Conservation (phyloP, 1,140 invertebrate genomes). For the Drosophila mojavensis region DNA sequence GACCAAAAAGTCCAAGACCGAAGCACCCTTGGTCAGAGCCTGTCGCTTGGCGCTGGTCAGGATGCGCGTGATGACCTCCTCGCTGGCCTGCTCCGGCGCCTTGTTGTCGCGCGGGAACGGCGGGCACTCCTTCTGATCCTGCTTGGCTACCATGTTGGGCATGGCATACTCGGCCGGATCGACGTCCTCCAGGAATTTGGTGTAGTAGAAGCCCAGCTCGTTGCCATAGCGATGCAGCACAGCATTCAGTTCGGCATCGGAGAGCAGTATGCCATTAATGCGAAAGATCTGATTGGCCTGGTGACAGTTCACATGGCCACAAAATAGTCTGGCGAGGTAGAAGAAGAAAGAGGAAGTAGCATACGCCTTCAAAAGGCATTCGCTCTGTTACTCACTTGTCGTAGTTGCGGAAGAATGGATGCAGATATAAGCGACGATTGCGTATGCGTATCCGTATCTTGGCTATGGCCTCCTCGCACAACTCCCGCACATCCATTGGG, state of each 20-base stretch:
- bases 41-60: slow-evolving; percentile 89
- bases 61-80: slow-evolving; percentile 88
- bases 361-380: not conserved
- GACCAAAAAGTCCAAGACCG: slow-evolving; percentile 87
- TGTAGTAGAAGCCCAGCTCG: slow-evolving; percentile 89
- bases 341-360: not conserved
- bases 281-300: slow-evolving; percentile 88
- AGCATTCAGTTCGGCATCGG: slow-evolving; percentile 87
- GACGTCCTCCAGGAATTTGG: slow-evolving; percentile 87
- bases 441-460: slow-evolving; percentile 85
- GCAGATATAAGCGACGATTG: slow-evolving; percentile 86
- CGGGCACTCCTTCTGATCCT: slow-evolving; percentile 62
- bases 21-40: slow-evolving; percentile 87
- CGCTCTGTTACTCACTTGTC: slow-evolving; percentile 85
- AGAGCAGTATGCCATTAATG: slow-evolving; percentile 87
- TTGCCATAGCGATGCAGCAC: slow-evolving; percentile 88
- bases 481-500: slow-evolving; percentile 74
- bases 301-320: slow-evolving; percentile 88
- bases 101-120: slow-evolving; percentile 37
- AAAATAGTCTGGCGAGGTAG: slow-evolving; percentile 85
- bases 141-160: slow-evolving; percentile 63
- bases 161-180: slow-evolving; percentile 80
- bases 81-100: slow-evolving; percentile 40
- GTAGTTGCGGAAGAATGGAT: slow-evolving; percentile 88
- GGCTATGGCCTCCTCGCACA: slow-evolving; percentile 85